Percentiles rank a stretch among this genome's conserved stretches.
Conservation (phyloP, 1,140 invertebrate genomes). For the Maniola jurtina region DNA sequence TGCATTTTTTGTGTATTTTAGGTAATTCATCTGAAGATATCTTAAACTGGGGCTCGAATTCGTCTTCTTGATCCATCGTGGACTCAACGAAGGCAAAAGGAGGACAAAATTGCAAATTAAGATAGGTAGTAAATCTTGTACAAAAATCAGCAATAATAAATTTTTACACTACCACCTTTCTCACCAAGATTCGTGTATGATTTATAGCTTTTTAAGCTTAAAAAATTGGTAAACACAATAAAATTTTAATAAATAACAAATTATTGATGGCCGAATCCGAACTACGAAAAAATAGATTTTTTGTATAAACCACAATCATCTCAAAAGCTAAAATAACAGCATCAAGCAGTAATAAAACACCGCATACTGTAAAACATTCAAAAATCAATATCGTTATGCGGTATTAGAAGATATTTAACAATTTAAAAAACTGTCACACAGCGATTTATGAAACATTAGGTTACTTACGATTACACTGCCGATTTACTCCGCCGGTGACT, state of each 20-base stretch:
- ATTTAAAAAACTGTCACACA: slow-evolving; percentile 49
- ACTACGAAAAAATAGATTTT: slow-evolving; percentile 24
- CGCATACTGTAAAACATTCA: slow-evolving; percentile 55
- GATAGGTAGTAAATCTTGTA: neutral
- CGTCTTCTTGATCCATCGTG: slow-evolving; percentile 63
- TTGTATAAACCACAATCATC: slow-evolving; percentile 30
- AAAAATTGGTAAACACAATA: neutral
- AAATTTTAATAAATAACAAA: slow-evolving; percentile 17
- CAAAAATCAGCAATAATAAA: neutral
- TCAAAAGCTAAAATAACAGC: slow-evolving; percentile 38
- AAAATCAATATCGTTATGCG: slow-evolving; percentile 70
- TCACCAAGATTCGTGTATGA: neutral
- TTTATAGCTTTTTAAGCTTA: neutral
- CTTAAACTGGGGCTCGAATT: slow-evolving; percentile 49
- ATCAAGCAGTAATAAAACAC: slow-evolving; percentile 44
- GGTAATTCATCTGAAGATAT: slow-evolving; percentile 59
- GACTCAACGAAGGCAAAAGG: slow-evolving; percentile 32
- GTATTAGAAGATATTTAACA: slow-evolving; percentile 53
- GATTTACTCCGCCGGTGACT: slow-evolving; percentile 47
- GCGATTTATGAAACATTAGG: slow-evolving; percentile 37
- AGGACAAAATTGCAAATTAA: slow-evolving; percentile 23
- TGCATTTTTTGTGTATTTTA: slow-evolving; percentile 69
- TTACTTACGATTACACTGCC: slow-evolving; percentile 58
- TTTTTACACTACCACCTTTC: neutral
- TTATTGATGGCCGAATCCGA: slow-evolving; percentile 14